Percentiles rank a stretch among this genome's conserved stretches.
Conservation (phyloP, 1,140 invertebrate genomes). For the Microplitis mediator region DNA sequence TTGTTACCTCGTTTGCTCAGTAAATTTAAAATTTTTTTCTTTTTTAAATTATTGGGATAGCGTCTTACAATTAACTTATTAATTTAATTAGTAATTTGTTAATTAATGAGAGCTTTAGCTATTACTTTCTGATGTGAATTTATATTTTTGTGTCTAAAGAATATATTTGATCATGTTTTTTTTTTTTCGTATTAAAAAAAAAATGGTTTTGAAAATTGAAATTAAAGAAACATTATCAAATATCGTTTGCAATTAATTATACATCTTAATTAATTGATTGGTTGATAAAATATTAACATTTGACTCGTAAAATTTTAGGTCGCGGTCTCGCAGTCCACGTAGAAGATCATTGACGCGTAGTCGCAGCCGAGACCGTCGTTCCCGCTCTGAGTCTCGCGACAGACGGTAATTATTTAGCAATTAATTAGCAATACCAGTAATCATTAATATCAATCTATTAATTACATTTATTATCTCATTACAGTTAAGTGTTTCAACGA, state of each 20-base stretch:
- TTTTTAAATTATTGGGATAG: no score
- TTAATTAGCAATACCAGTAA: not conserved
- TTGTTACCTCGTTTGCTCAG: no score
- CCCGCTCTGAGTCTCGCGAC: slow-evolving; percentile 61
- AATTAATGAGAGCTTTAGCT: no score
- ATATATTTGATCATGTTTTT: not conserved
- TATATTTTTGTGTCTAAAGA: not conserved
- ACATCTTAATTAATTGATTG: slow-evolving; percentile 14
- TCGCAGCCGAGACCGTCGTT: slow-evolving; percentile 59
- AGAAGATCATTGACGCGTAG: slow-evolving; percentile 57
- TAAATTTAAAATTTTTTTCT: no score
- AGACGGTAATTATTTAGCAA: slow-evolving; percentile 54
- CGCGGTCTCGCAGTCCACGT: slow-evolving; percentile 57
- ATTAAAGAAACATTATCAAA: slow-evolving; percentile 17
- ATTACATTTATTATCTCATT: not conserved
- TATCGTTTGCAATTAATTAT: slow-evolving; percentile 16
- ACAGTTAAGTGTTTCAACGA: no score
- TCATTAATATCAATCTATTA: not conserved
- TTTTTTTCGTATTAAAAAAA: no score
- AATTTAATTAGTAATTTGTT: no score
- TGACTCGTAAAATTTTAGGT: slow-evolving; percentile 54
- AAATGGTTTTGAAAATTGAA: slow-evolving; percentile 4
- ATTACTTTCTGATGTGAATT: no score
- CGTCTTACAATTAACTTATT: no score
- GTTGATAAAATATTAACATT: slow-evolving; percentile 33